These are phyloP conservation scores for Mustela lutreola DNA, from an alignment of 2,113 vertebrate species.

Conservation along the genomic window DNA sequence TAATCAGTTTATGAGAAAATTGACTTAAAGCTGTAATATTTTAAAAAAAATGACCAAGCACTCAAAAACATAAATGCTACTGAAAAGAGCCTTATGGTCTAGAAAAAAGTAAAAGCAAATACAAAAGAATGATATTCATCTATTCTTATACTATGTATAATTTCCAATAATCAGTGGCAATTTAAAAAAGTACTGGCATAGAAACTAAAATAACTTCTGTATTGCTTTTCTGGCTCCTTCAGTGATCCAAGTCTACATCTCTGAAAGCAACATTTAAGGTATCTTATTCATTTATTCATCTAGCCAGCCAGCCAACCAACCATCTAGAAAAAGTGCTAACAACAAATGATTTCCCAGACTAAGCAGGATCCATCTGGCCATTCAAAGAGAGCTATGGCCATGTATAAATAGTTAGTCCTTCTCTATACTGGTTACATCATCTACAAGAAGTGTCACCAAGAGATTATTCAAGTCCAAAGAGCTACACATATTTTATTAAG, in stretches of 20 bases:
- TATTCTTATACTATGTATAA: neutral
- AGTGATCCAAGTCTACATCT: neutral
- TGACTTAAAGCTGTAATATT: slow-evolving; percentile 78
- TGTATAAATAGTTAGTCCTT: neutral
- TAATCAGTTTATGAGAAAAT: neutral
- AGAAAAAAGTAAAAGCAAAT: slow-evolving; percentile 53
- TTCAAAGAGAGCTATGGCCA: neutral
- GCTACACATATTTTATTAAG: neutral
- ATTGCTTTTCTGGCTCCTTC: neutral
- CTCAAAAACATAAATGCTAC: slow-evolving; percentile 36
- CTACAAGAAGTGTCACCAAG: neutral
- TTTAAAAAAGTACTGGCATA: neutral
- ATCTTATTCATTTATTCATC: neutral
- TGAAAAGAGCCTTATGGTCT: neutral
- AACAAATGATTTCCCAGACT: neutral
- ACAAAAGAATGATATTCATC: neutral
- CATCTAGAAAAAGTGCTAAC: neutral
- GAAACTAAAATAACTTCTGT: slow-evolving; percentile 22
- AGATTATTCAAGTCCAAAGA: neutral
- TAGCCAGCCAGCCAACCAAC: neutral
- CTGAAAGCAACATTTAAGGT: slow-evolving; percentile 26
- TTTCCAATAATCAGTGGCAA: slow-evolving; percentile 20
- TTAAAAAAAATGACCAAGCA: slow-evolving; percentile 45
- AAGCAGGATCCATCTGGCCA: neutral
- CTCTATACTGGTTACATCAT: neutral